Base-by-base conservation (phyloP, 53 echinoderm and acorn worm species). In the Holothuria leucospilota region DNA sequence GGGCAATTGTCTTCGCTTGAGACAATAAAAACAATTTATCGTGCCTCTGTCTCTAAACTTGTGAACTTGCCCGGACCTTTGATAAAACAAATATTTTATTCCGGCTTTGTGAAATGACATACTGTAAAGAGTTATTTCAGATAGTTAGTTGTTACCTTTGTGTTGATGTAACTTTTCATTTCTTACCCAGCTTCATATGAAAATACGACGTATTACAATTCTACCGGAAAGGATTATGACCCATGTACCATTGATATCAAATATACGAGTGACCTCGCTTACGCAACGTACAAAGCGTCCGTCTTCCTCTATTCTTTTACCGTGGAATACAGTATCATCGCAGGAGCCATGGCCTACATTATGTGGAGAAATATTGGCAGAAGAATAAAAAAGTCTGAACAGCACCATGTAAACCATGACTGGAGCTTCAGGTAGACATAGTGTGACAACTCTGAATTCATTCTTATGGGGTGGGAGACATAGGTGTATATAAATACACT, bases 311-410 rank as follows among this genome's bases (percentile, higher is more conserved):
- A 96, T 46, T 96, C 96, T n/a, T 96, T 96, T 77, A 93, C 93
- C 63, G 91, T 96, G 61, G 96, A 96, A 82, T 96, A 96, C 87
- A 91, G 94, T 68, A 96, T 96, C 89, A 96, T 96, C 20, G 96
- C 94, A 10, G 96, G 92, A 6, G 96, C 94, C 24, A 84, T 96
- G 91, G 92, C 94, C 11, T 96, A 96, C 89, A 93, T 96, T 87
- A 96, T 96, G 96, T 96, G 96, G 96, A 89, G 92, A 78, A 96
- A 96, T 79, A 96, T 96, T 69, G 94, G 94, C 14, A 87, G 96
- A 6, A 88, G 86, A 77, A 90, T 94, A 8, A 91, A 92, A 67
- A 90, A 91, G 38, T 84, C 86, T 0, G 84, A 92, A 75, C 89
- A 94, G 46, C 85, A 79, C 16, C 79, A 63, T 24, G 66, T 24